These are phyloP conservation scores for Drosophila lacicola DNA, from an alignment of 2,888 invertebrate genomes.

Conservation along the genomic window DNA sequence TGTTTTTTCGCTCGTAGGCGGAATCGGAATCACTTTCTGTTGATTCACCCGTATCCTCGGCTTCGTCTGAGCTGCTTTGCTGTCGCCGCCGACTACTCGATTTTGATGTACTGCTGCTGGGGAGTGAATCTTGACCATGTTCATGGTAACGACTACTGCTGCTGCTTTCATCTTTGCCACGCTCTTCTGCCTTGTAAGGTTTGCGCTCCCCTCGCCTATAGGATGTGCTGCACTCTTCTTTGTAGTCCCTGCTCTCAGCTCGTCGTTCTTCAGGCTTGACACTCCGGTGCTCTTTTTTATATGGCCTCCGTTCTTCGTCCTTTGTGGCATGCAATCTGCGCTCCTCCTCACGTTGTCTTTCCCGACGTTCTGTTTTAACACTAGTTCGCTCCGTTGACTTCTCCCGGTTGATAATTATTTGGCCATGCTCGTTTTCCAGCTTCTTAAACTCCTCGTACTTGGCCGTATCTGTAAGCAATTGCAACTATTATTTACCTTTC, in stretches of 20 bases:
- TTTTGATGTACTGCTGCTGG: slow-evolving; percentile 41
- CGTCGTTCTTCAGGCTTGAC: slow-evolving; percentile 28
- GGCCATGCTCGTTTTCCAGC: slow-evolving; percentile 82
- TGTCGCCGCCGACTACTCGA: slow-evolving; percentile 34
- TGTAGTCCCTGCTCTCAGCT: slow-evolving; percentile 20
- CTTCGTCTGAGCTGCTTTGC: slow-evolving; percentile 64
- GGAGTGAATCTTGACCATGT: slow-evolving; percentile 23
- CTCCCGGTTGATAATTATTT: slow-evolving; percentile 71
- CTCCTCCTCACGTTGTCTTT: slow-evolving; percentile 33
- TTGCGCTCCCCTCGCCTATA: slow-evolving; percentile 31
- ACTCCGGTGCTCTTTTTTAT: slow-evolving; percentile 22
- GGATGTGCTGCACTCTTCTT: slow-evolving; percentile 18
- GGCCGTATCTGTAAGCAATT: slow-evolving; percentile 87
- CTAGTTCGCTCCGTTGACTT: slow-evolving; percentile 31
- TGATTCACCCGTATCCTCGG: slow-evolving; percentile 68
- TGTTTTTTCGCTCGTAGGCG: slow-evolving; percentile 66
- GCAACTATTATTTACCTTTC: slow-evolving; percentile 19
- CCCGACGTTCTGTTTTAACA: slow-evolving; percentile 26
- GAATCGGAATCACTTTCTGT: slow-evolving; percentile 73
- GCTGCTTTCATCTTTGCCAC: slow-evolving; percentile 20
- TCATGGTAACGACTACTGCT: slow-evolving; percentile 42
- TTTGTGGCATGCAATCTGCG: slow-evolving; percentile 26
- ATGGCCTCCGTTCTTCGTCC: slow-evolving; percentile 40
- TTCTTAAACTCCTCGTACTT: slow-evolving; percentile 90
- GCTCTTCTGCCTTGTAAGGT: slow-evolving; percentile 22